Percentiles rank a stretch among this genome's conserved stretches.
Conservation (phyloP, 2,797 vertebrate genomes). For the Poecile montanus region DNA sequence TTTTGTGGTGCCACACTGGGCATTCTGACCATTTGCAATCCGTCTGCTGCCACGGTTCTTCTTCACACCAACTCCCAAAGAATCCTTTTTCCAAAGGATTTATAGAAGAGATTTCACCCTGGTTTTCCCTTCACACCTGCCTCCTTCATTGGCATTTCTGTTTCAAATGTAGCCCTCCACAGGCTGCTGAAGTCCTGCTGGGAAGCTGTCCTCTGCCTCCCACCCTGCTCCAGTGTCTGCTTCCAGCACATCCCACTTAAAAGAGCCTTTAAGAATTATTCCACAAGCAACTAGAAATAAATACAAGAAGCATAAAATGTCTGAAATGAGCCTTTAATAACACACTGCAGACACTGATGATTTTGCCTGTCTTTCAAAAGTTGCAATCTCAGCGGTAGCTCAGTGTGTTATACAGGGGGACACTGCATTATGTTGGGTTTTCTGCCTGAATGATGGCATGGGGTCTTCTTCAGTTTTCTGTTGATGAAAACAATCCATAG, state of each 20-base stretch:
- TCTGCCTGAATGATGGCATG: neutral
- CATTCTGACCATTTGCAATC: neutral
- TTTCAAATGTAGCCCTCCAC: neutral
- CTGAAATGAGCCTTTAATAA: slow-evolving; percentile 14
- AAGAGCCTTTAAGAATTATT: neutral
- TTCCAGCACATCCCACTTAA: neutral
- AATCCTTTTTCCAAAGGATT: neutral
- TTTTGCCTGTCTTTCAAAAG: neutral
- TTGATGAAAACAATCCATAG: neutral
- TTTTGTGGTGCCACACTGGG: neutral
- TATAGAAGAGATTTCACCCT: neutral
- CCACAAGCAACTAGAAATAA: neutral
- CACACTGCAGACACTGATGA: neutral
- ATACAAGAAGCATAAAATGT: slow-evolving; percentile 2
- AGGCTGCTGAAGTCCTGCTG: neutral
- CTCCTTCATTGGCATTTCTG: neutral
- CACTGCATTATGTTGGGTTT: neutral
- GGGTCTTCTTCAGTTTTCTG: neutral
- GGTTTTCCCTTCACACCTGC: neutral
- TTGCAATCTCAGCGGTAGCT: neutral
- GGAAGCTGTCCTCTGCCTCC: slow-evolving; percentile 2
- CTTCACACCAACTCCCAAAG: neutral
- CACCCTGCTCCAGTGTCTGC: neutral
- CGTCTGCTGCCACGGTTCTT: neutral
- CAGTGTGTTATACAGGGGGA: neutral